Evolutionary conservation across 1,140 invertebrate species (phyloP).

Genomic region (Hyles vespertilio): DNA sequence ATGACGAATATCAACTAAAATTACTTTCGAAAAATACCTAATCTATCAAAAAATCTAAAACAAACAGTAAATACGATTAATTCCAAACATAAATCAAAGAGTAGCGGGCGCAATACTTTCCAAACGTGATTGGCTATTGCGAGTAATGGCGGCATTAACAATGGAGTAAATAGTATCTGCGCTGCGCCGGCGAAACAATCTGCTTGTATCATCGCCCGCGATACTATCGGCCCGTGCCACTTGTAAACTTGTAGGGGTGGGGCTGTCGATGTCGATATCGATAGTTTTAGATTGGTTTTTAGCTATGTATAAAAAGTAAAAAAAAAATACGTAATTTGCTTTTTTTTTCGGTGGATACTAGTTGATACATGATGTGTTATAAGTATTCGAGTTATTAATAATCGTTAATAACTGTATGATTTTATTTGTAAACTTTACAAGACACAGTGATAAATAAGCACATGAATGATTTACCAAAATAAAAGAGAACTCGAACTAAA

Average conservation of each 20-base stretch:
- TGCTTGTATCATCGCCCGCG: slow-evolving; percentile 53
- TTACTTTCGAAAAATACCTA: background rate
- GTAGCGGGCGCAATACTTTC: slow-evolving; percentile 17
- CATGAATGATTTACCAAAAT: too few species aligned
- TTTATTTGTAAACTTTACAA: too few species aligned
- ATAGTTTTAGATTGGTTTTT: background rate
- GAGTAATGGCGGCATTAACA: slow-evolving; percentile 37
- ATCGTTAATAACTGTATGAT: too few species aligned
- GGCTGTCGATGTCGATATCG: slow-evolving; percentile 1
- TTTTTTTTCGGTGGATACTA: too few species aligned
- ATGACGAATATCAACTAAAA: background rate
- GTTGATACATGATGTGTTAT: too few species aligned
- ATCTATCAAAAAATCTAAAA: background rate
- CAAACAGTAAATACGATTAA: background rate
- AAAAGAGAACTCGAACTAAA: too few species aligned
- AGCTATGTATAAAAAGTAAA: too few species aligned
- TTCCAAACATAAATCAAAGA: background rate
- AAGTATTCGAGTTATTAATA: too few species aligned
- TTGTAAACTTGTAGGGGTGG: slow-evolving; percentile 48
- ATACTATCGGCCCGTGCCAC: slow-evolving; percentile 61
- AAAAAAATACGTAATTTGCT: too few species aligned
- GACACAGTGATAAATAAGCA: too few species aligned
- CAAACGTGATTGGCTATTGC: slow-evolving; percentile 35
- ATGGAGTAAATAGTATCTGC: slow-evolving; percentile 38
- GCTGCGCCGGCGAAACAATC: slow-evolving; percentile 49